These are phyloP conservation scores for Salticus scenicus DNA, from an alignment of 2,888 invertebrate genomes.

Conservation along the genomic window DNA sequence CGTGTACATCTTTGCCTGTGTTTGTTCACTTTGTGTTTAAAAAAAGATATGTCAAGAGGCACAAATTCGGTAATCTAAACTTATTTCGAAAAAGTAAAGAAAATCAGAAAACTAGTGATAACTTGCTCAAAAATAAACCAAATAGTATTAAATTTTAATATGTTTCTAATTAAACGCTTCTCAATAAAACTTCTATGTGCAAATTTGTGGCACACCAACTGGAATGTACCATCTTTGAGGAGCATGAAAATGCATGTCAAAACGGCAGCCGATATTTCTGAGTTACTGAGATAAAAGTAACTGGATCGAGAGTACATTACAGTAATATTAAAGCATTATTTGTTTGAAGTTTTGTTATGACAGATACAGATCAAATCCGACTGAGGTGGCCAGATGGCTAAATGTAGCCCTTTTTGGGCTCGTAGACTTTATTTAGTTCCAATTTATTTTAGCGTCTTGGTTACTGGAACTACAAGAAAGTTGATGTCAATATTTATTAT, in stretches of 20 bases:
- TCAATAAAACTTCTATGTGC: background rate
- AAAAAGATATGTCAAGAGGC: too few species aligned
- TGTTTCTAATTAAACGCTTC: background rate
- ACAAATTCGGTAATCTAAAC: too few species aligned
- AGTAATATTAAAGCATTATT: background rate
- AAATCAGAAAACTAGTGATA: background rate
- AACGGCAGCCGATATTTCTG: background rate
- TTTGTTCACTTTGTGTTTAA: too few species aligned
- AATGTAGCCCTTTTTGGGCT: background rate
- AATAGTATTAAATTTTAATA: background rate
- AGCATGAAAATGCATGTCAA: background rate
- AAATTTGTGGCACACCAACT: background rate
- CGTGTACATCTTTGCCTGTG: too few species aligned
- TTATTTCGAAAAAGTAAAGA: background rate
- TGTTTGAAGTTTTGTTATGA: background rate
- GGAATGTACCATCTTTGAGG: background rate
- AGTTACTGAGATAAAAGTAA: background rate
- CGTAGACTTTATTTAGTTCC: background rate
- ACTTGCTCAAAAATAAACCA: background rate
- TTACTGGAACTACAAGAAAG: too few species aligned
- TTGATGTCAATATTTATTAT: too few species aligned
- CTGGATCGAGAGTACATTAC: background rate
- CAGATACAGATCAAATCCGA: background rate
- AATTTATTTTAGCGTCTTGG: too few species aligned
- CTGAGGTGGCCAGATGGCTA: too few species aligned